phyloP scores from a whole-genome alignment of 2,113 vertebrate species.

The Mesitornis unicolor region DNA sequence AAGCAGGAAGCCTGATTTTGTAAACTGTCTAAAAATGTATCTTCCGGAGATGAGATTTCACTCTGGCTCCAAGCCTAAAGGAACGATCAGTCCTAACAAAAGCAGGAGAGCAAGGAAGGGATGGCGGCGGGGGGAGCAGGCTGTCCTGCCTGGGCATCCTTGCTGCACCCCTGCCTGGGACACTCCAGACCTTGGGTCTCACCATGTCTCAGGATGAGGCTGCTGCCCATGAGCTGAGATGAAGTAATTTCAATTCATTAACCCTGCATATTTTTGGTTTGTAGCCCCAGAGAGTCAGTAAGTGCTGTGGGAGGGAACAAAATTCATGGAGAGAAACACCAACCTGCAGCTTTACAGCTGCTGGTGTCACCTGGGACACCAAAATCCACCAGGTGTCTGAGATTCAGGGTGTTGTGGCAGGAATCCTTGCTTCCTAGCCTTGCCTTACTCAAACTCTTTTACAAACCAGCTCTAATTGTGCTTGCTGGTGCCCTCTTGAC shows the following conservation, averaged over 20 bases:
- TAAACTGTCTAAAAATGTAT: conserved; percentile 23
- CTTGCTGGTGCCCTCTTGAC: accelerated
- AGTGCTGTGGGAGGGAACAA: accelerated
- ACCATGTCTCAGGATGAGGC: accelerated
- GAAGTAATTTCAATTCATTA: accelerated
- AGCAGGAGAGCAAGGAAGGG: not conserved
- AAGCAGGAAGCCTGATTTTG: conserved; percentile 44
- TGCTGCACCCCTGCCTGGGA: not conserved
- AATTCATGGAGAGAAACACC: not conserved
- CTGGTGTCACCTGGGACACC: not conserved
- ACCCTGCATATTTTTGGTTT: accelerated
- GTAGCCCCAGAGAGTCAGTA: not conserved
- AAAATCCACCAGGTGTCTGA: accelerated
- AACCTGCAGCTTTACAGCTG: not conserved
- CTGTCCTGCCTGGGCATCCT: not conserved
- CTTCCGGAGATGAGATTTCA: conserved; percentile 27
- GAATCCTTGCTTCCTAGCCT: accelerated
- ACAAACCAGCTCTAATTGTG: not conserved
- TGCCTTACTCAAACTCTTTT: not conserved
- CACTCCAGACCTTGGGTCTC: not conserved
- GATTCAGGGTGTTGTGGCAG: no score
- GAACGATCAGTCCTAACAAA: accelerated
- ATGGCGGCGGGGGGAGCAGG: accelerated
- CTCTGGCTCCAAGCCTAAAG: not conserved
- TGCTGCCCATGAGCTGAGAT: not conserved